These are phyloP conservation scores for Erannis defoliaria DNA, from an alignment of 2,888 invertebrate genomes.

Conservation along the genomic window DNA sequence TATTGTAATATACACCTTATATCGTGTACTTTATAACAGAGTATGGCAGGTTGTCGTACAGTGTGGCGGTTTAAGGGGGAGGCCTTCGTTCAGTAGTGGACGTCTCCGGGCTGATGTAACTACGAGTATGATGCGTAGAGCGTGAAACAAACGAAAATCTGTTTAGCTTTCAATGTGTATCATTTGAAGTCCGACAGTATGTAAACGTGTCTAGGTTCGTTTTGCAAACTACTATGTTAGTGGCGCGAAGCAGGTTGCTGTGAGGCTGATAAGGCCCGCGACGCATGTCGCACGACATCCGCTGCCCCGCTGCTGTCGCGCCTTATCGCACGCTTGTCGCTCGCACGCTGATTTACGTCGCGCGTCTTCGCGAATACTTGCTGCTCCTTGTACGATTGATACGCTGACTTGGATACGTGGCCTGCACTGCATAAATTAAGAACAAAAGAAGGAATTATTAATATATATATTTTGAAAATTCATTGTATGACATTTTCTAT, in stretches of 20 bases:
- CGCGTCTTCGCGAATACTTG: conserved; percentile 37
- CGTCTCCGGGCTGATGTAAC: too few relatives aligned
- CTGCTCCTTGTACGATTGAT: conserved; percentile 18
- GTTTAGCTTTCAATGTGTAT: neutral
- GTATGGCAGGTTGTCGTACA: too few relatives aligned
- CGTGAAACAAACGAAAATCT: neutral
- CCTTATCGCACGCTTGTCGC: conserved; percentile 52
- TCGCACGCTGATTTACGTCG: conserved; percentile 55
- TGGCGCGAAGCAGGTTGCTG: conserved; percentile 1
- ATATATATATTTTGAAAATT: too few relatives aligned
- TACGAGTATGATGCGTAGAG: too few relatives aligned
- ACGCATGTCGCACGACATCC: conserved; percentile 27
- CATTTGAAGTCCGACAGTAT: neutral
- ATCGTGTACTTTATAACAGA: too few relatives aligned
- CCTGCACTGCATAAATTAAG: too few relatives aligned
- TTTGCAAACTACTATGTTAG: neutral
- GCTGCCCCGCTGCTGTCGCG: conserved; percentile 18
- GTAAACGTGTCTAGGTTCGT: neutral
- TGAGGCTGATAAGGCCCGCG: conserved; percentile 23
- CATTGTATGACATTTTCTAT: too few relatives aligned
- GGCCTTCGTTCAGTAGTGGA: too few relatives aligned
- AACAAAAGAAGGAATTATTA: too few relatives aligned
- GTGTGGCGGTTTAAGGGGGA: too few relatives aligned
- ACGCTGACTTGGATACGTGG: neutral
- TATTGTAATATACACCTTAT: too few relatives aligned